Conservation (phyloP, 2,797 vertebrate genomes). For the Myotis vivesi region DNA sequence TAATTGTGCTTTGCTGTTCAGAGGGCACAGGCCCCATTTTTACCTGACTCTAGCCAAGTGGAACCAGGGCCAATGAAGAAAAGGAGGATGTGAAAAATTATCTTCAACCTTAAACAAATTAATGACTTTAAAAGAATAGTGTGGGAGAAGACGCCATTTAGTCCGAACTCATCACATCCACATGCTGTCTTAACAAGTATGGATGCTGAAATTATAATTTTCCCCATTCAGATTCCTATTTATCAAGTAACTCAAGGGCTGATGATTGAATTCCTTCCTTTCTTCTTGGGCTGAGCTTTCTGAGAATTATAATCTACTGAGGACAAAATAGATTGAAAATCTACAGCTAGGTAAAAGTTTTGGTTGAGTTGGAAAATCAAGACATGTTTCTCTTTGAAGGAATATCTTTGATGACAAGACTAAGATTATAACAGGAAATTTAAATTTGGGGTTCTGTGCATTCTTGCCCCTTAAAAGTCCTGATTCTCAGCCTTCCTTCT, state of each 20-base stretch:
- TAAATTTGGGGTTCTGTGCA: neutral
- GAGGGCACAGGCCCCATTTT: neutral
- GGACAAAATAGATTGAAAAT: neutral
- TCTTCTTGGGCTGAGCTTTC: neutral
- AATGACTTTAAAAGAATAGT: neutral
- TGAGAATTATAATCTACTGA: neutral
- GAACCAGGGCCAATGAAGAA: neutral
- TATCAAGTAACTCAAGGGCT: neutral
- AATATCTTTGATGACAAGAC: slow-evolving; percentile 1
- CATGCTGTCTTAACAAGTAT: neutral
- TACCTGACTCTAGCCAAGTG: neutral
- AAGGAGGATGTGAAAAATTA: neutral
- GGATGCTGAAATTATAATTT: neutral
- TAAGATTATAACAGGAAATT: neutral
- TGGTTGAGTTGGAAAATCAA: neutral
- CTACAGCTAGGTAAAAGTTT: neutral
- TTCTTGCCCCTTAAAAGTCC: neutral
- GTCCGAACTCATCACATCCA: neutral
- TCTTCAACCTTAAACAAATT: slow-evolving; percentile 23
- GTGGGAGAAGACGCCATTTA: neutral
- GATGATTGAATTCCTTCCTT: neutral
- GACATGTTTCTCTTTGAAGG: neutral
- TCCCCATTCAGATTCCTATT: neutral
- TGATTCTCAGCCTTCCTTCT: neutral
- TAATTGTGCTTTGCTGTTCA: neutral